phyloP scores from a whole-genome alignment of 1,140 invertebrate genomes.

The Cydia strobilella region DNA sequence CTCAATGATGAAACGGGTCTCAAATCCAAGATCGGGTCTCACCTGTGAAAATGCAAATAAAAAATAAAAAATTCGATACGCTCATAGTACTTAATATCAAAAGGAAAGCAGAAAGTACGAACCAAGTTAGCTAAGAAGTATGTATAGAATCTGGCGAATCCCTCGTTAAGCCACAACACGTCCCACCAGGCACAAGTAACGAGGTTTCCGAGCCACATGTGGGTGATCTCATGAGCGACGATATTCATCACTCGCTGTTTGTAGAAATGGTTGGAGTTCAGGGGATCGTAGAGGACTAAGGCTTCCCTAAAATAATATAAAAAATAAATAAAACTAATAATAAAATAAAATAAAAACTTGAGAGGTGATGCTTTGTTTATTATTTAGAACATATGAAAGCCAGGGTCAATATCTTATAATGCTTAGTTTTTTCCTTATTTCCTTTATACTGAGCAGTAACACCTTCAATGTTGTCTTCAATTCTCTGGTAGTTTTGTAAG shows the following conservation, averaged over 20 bases:
- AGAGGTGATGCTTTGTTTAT: too few species aligned
- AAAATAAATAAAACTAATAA: not conserved
- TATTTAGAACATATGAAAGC: too few species aligned
- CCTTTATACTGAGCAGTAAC: too few species aligned
- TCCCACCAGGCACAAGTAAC: conserved; percentile 86
- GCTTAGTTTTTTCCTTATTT: too few species aligned
- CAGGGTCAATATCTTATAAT: too few species aligned
- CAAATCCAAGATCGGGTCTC: conserved; percentile 66
- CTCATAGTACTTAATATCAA: not conserved
- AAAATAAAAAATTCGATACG: not conserved
- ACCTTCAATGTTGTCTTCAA: not conserved
- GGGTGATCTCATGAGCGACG: conserved; percentile 73
- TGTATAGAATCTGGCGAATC: conserved; percentile 84
- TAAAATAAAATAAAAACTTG: too few species aligned
- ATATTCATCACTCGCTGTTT: conserved; percentile 80
- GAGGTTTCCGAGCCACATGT: conserved; percentile 81
- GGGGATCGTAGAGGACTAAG: conserved; percentile 60
- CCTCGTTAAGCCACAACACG: conserved; percentile 85
- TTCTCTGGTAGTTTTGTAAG: too few species aligned
- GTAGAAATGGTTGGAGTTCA: conserved; percentile 66
- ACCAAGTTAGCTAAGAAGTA: conserved; percentile 83
- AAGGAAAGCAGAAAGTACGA: conserved; percentile 36
- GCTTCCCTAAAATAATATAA: conserved; percentile 56
- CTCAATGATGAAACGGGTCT: conserved; percentile 82
- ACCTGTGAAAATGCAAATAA: conserved; percentile 54